These are phyloP conservation scores for Brevipalpus yothersi DNA, from an alignment of 1,140 invertebrate genomes.

Conservation along the genomic window DNA sequence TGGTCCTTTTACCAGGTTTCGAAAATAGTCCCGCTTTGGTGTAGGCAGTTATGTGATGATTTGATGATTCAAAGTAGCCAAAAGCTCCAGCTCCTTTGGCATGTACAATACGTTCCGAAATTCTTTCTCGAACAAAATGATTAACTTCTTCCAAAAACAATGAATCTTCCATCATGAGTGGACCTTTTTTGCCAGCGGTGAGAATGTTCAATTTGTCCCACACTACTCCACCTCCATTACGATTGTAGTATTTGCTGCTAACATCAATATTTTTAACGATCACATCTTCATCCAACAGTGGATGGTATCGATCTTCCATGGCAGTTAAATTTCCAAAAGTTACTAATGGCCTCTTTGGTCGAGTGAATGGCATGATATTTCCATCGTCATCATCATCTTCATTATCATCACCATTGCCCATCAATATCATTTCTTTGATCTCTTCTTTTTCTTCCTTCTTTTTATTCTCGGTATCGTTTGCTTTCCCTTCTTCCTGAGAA, in stretches of 20 bases:
- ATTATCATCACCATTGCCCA: too few relatives aligned
- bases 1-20: slow-evolving; percentile 56
- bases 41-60: slow-evolving; percentile 50
- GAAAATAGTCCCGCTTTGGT: slow-evolving; percentile 58
- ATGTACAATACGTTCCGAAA: slow-evolving; percentile 90
- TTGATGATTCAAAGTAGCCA: slow-evolving; percentile 61
- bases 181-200: slow-evolving; percentile 65
- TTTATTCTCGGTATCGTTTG: too few relatives aligned
- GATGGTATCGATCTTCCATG: neutral
- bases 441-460: too few relatives aligned
- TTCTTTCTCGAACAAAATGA: slow-evolving; percentile 68
- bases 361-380: too few relatives aligned
- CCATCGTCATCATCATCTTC: too few relatives aligned
- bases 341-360: too few relatives aligned
- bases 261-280: neutral
- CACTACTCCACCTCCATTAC: slow-evolving; percentile 40
- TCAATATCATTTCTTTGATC: too few relatives aligned
- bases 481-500: too few relatives aligned
- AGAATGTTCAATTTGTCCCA: slow-evolving; percentile 45
- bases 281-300: neutral
- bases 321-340: neutral
- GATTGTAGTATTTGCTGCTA: neutral
- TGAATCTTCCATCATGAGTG: slow-evolving; percentile 60
- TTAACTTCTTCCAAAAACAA: slow-evolving; percentile 63
- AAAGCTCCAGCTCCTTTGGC: slow-evolving; percentile 90